Conservation (phyloP, 2,797 vertebrate genomes). For the Graptemys geographica region DNA sequence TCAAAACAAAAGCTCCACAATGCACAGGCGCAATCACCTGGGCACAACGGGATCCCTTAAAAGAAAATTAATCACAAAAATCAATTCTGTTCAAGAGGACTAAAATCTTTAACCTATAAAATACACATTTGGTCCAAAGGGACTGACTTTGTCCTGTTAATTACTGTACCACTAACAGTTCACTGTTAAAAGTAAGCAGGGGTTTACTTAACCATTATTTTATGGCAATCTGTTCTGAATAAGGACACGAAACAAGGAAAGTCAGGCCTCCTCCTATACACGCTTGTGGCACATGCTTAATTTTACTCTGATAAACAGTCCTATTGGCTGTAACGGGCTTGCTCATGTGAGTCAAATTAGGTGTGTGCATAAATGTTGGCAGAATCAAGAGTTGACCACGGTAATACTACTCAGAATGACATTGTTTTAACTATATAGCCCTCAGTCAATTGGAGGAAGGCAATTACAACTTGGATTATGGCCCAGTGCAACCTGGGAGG, state of each 20-base stretch:
- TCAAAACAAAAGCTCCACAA: background rate
- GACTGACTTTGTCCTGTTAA: conserved; percentile 26
- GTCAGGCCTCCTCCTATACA: background rate
- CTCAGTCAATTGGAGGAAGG: background rate
- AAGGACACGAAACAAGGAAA: background rate
- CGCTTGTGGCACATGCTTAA: background rate
- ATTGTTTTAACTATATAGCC: background rate
- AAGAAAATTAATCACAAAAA: background rate
- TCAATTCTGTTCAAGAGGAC: background rate
- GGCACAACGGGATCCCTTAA: background rate
- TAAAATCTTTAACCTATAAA: background rate
- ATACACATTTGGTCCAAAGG: background rate
- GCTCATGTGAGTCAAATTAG: conserved; percentile 11
- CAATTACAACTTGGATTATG: background rate
- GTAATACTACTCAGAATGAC: background rate
- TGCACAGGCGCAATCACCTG: background rate
- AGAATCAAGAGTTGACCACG: background rate
- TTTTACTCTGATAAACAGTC: background rate
- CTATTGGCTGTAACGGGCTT: background rate
- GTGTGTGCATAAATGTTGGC: conserved; percentile 29
- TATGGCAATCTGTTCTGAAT: background rate
- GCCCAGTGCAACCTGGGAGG: background rate
- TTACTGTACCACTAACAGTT: background rate
- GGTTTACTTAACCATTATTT: conserved; percentile 8
- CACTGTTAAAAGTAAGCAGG: conserved; percentile 24